Percentiles rank a stretch among this genome's conserved stretches.
phyloP scores from a whole-genome alignment of 2,797 vertebrate genomes.

The Crenuchus spilurus region DNA sequence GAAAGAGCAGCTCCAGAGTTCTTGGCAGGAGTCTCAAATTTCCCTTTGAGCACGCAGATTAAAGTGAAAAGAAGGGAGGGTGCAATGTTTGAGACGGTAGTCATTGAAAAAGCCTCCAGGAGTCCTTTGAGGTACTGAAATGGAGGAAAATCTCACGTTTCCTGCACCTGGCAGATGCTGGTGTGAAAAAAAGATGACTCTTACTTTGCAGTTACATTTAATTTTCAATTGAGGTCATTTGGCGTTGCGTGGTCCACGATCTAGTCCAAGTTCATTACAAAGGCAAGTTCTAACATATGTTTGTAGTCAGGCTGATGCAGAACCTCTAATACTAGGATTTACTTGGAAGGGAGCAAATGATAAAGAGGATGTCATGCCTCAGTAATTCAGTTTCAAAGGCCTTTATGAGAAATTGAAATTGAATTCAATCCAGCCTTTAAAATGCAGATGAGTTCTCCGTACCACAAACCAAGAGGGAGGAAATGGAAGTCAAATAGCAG shows the following conservation, averaged over 20 bases:
- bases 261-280: neutral
- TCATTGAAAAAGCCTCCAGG: slow-evolving; percentile 29
- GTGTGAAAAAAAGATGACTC: neutral
- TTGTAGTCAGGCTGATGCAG: neutral
- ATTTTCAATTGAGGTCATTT: neutral
- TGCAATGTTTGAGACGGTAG: slow-evolving; percentile 23
- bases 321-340: neutral
- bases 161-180: neutral
- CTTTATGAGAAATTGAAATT: slow-evolving; percentile 29
- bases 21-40: slow-evolving; percentile 21
- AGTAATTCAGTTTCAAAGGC: slow-evolving; percentile 16
- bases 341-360: slow-evolving; percentile 11
- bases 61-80: neutral
- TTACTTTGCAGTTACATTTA: neutral
- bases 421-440: slow-evolving; percentile 29
- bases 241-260: neutral
- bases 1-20: slow-evolving; percentile 32
- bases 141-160: slow-evolving; percentile 4
- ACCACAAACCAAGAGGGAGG: slow-evolving; percentile 18
- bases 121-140: slow-evolving; percentile 33
- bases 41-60: slow-evolving; percentile 1
- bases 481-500: slow-evolving; percentile 42
- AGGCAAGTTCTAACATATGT: neutral
- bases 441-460: slow-evolving; percentile 21
- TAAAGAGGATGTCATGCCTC: slow-evolving; percentile 26